phyloP scores from a whole-genome alignment of 2,888 invertebrate genomes.

The Cremastinae sp. region DNA sequence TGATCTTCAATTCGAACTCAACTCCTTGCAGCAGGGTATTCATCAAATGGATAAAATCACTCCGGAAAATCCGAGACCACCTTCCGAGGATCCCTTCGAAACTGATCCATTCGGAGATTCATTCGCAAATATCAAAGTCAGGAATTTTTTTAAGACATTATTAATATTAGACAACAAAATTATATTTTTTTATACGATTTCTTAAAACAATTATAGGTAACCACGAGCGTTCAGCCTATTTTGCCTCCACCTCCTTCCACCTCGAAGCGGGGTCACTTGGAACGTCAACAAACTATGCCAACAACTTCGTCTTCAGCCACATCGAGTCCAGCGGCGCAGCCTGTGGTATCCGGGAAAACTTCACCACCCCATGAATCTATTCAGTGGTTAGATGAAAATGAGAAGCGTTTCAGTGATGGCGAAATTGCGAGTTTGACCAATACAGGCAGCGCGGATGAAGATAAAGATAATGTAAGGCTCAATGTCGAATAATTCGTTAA shows the following conservation, averaged over 20 bases:
- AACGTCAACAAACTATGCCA: constrained; percentile 75
- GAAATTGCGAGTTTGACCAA: constrained; percentile 72
- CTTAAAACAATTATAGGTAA: constrained; percentile 67
- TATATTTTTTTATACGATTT: constrained; percentile 3
- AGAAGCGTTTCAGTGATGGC: constrained; percentile 79
- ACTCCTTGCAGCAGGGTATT: constrained; percentile 91
- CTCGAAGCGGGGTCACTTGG: constrained; percentile 75
- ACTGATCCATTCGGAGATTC: constrained; percentile 89
- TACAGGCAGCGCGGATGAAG: constrained; percentile 72
- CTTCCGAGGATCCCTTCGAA: constrained; percentile 81
- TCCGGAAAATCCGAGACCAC: constrained; percentile 85
- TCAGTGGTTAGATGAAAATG: constrained; percentile 81
- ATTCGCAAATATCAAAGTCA: constrained; percentile 82
- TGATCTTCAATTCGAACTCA: constrained; percentile 92
- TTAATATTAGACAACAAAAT: not conserved
- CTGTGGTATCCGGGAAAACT: constrained; percentile 70
- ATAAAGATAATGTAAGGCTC: constrained; percentile 72
- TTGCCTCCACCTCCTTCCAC: constrained; percentile 77
- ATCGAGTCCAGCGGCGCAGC: constrained; percentile 73
- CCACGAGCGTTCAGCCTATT: constrained; percentile 76
- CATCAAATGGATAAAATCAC: constrained; percentile 94
- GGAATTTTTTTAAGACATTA: not conserved
- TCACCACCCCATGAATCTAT: constrained; percentile 73
- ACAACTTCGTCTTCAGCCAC: constrained; percentile 71
- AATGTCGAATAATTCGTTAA: not conserved